These are phyloP conservation scores for Prunella himalayana DNA, from an alignment of 2,113 vertebrate genomes.

Conservation along the genomic window DNA sequence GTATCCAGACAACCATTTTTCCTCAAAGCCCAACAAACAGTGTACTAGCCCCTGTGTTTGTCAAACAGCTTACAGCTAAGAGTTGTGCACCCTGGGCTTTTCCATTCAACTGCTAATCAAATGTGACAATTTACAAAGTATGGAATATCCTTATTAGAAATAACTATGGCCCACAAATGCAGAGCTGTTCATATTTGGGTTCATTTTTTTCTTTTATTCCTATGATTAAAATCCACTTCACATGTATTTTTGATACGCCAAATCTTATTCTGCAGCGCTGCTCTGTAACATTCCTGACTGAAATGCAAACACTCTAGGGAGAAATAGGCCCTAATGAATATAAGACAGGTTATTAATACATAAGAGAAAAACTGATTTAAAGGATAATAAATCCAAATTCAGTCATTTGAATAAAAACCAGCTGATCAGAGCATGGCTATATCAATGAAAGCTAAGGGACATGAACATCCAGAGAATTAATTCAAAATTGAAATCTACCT, in stretches of 20 bases:
- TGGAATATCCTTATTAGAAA: neutral
- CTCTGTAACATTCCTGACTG: neutral
- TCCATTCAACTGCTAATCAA: neutral
- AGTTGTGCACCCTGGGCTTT: neutral
- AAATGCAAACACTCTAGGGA: neutral
- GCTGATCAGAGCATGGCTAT: neutral
- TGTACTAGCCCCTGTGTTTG: neutral
- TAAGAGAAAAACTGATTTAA: neutral
- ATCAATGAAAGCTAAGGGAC: neutral
- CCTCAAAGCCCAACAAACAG: neutral
- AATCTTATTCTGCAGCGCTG: neutral
- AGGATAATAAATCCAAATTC: neutral
- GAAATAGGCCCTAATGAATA: neutral
- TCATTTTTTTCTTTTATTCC: neutral
- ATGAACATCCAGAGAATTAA: neutral
- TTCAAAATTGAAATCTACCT: neutral
- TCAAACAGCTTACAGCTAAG: neutral
- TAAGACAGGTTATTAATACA: neutral
- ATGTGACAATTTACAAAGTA: neutral
- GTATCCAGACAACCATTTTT: neutral
- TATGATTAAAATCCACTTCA: neutral
- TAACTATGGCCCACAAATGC: neutral
- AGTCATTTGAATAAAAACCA: neutral
- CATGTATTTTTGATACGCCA: neutral
- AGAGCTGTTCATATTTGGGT: neutral